A percentile compares a stretch with the other conserved stretches of the same genome.
These are phyloP conservation scores for Eueremaeus valkanovi DNA, from an alignment of 2,888 invertebrate species.

Conservation along the genomic window DNA sequence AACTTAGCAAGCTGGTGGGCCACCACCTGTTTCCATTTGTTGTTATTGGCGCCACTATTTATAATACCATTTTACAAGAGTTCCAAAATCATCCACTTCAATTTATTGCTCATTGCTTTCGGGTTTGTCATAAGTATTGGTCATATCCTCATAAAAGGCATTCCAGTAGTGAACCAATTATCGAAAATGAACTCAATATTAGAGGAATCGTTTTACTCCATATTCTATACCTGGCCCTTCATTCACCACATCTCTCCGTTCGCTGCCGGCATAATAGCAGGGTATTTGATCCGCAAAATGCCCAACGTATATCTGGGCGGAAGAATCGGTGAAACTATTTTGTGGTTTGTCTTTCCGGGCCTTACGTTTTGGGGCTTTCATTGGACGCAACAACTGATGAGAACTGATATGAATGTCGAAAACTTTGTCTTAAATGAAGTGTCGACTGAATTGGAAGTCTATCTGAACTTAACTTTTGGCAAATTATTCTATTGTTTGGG, in stretches of 20 bases:
- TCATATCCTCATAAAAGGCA: conserved; percentile 30
- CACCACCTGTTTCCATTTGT: conserved; percentile 33
- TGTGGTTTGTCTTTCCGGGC: conserved; percentile 33
- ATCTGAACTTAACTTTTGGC: conserved; percentile 37
- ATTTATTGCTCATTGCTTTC: background rate
- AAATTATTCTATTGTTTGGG: conserved; percentile 34
- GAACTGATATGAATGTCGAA: background rate
- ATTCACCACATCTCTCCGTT: conserved; percentile 41
- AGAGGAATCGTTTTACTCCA: conserved; percentile 39
- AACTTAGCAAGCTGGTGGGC: conserved; percentile 39
- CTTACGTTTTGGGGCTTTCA: conserved; percentile 27
- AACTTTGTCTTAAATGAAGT: conserved; percentile 7
- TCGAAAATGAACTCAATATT: conserved; percentile 36
- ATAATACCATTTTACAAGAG: conserved; percentile 32
- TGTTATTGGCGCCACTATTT: conserved; percentile 31
- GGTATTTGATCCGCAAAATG: conserved; percentile 35
- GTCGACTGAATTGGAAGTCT: conserved; percentile 32
- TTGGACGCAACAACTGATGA: conserved; percentile 37
- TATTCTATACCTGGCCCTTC: conserved; percentile 40
- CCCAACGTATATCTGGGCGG: conserved; percentile 36
- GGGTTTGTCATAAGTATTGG: conserved; percentile 12
- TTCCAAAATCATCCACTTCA: background rate
- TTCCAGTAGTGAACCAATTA: conserved; percentile 35
- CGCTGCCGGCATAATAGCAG: conserved; percentile 33
- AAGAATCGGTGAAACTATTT: conserved; percentile 15